These are phyloP conservation scores for Celastrina argiolus DNA, from an alignment of 2,888 invertebrate genomes.

Conservation along the genomic window DNA sequence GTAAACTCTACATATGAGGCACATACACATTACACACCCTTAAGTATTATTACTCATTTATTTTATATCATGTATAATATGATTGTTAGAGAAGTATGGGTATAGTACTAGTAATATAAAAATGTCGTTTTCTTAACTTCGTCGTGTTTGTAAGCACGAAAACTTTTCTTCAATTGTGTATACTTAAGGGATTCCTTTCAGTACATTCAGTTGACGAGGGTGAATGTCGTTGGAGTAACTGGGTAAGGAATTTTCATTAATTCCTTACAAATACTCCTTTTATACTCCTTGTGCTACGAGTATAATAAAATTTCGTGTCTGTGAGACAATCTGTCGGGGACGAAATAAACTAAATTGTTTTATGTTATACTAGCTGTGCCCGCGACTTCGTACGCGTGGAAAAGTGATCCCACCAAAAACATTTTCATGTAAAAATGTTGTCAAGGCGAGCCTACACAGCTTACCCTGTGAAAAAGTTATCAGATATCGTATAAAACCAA, in stretches of 20 bases:
- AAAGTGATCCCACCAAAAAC: no score
- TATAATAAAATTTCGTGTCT: conserved; percentile 1
- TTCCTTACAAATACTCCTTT: conserved; percentile 28
- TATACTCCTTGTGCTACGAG: conserved; percentile 24
- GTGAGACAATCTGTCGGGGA: no score
- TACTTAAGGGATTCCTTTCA: conserved; percentile 6
- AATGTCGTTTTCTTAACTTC: neutral
- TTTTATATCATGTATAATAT: no score
- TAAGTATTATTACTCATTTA: no score
- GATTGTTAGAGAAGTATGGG: no score
- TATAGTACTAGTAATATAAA: neutral
- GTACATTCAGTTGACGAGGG: conserved; percentile 31
- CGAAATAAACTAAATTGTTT: conserved; percentile 10
- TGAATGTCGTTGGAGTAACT: conserved; percentile 30
- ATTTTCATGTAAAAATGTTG: no score
- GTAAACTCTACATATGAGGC: no score
- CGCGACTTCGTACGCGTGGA: no score
- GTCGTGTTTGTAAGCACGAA: neutral
- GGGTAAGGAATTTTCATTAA: conserved; percentile 39
- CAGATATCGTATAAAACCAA: no score
- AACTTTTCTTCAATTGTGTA: neutral
- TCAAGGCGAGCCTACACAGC: no score
- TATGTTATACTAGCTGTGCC: neutral
- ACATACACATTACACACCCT: no score
- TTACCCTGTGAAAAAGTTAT: no score